Evolutionary conservation across 2,888 invertebrate genomes (phyloP).

Genomic region (Mycalesis mineus): DNA sequence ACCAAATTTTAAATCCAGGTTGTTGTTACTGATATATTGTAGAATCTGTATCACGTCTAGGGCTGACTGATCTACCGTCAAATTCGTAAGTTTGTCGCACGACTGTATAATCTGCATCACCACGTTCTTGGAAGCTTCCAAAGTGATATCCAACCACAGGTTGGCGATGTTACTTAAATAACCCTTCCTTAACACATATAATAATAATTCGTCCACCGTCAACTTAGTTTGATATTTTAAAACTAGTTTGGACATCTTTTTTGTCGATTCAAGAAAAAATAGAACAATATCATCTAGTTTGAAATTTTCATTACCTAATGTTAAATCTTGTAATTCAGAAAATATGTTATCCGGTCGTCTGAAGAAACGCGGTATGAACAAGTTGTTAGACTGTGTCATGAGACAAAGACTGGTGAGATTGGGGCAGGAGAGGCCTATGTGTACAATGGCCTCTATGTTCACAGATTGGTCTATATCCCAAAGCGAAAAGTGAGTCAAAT

Average conservation of each 20-base stretch:
- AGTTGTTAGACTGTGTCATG: conserved; percentile 62
- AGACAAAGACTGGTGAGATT: conserved; percentile 61
- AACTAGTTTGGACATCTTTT: conserved; percentile 55
- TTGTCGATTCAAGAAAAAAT: conserved; percentile 63
- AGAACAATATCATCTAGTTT: conserved; percentile 56
- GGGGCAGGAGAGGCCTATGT: conserved; percentile 62
- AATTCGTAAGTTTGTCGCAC: conserved; percentile 56
- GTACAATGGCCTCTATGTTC: conserved; percentile 56
- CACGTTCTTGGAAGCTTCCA: conserved; percentile 60
- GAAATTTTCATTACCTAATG: conserved; percentile 66
- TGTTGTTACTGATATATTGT: conserved; percentile 59
- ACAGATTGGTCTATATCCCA: conserved; percentile 69
- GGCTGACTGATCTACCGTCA: conserved; percentile 60
- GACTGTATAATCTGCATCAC: conserved; percentile 57
- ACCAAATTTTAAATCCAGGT: conserved; percentile 66
- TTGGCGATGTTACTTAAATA: conserved; percentile 53
- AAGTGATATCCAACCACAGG: conserved; percentile 70
- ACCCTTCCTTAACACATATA: conserved; percentile 55
- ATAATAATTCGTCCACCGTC: conserved; percentile 55
- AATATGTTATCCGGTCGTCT: conserved; percentile 54
- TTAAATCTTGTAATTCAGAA: conserved; percentile 53
- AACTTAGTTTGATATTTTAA: conserved; percentile 66
- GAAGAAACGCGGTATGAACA: conserved; percentile 57
- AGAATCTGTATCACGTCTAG: conserved; percentile 52
- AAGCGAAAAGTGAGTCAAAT: conserved; percentile 66